Evolutionary conservation across 2,113 vertebrate species (phyloP), one percentile per base, ranked within the genome.

Genomic region (Upupa epops): DNA sequence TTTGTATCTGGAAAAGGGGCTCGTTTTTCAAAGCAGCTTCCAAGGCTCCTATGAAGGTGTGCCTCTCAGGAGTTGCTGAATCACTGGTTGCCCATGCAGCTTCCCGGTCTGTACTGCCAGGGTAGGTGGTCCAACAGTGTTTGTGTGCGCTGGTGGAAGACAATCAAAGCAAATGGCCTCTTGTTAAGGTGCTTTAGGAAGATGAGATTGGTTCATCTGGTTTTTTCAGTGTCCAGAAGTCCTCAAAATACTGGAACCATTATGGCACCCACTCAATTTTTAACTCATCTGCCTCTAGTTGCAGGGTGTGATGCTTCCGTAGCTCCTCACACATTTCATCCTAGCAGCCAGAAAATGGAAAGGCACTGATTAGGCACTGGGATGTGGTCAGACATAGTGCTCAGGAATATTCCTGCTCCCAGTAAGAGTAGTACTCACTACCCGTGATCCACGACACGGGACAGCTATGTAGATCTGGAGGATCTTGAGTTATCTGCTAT

Each of bases 1-100:
- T 11, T 64, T 87, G 49, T 69, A 28, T 90, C 71, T 78, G 91
- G 70, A 73, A 55, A 83, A 92, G 59, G 24, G 65, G 55, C 71
- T 95, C 36, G 34, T 88, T 94, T 76, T 68, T 92, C 90, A 83
- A 94, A 92, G 68, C 14, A 42, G 10, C 28, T 86, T 59, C 70
- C 56, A 34, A 55, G 80, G 26, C 16, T 73, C 2, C 0, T 22
- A 5, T n/a, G 71, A 68, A 61, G 29, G 37, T 0, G 9, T 60
- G 49, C 31, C 16, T 83, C 51, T 40, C 0, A 0, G 42, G 2
- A n/a, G 7, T 19, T 86, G 61, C 81, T 89, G 64, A 71, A 52
- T 66, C 70, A 40, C 59, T 24, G 29, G 1, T 19, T 92, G 42
- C 28, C 74, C 6, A 0, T 8, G 29, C 56, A 59, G 26, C n/a